Conservation (phyloP, 2,113 vertebrate species). For the Odontesthes bonariensis region DNA sequence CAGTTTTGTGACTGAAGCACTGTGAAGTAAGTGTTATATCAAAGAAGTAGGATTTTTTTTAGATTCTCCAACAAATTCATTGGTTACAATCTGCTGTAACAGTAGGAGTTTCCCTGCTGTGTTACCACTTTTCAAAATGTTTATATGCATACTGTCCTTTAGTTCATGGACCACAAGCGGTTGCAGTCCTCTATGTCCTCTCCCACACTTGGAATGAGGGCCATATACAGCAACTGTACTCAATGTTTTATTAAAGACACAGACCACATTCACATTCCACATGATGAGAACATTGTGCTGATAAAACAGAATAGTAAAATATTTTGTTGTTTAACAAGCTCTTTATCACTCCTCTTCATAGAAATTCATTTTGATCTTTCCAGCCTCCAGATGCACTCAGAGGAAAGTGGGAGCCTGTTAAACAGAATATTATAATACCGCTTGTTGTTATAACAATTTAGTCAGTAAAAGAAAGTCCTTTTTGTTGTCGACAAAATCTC, state of each 20-base stretch:
- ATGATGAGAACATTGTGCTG: slow-evolving; percentile 33
- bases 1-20: too few relatives aligned
- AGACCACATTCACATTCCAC: slow-evolving; percentile 13
- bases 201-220: too few relatives aligned
- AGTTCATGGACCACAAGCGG: too few relatives aligned
- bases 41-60: too few relatives aligned
- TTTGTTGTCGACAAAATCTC: slow-evolving; percentile 1
- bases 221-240: neutral
- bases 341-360: slow-evolving; percentile 21
- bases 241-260: slow-evolving; percentile 47
- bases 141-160: too few relatives aligned
- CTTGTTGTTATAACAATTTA: slow-evolving; percentile 17
- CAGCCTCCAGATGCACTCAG: slow-evolving; percentile 22
- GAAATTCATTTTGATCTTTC: slow-evolving; percentile 37
- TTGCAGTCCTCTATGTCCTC: too few relatives aligned
- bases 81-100: too few relatives aligned
- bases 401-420: slow-evolving; percentile 16
- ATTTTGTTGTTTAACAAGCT: slow-evolving; percentile 54
- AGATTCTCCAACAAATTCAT: too few relatives aligned
- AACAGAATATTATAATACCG: slow-evolving; percentile 31
- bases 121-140: too few relatives aligned
- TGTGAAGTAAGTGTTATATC: too few relatives aligned
- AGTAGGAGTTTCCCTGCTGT: too few relatives aligned
- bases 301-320: slow-evolving; percentile 55
- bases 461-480: too few relatives aligned